phyloP scores from a whole-genome alignment of 2,888 invertebrate species.

The Capitulum mitella region DNA sequence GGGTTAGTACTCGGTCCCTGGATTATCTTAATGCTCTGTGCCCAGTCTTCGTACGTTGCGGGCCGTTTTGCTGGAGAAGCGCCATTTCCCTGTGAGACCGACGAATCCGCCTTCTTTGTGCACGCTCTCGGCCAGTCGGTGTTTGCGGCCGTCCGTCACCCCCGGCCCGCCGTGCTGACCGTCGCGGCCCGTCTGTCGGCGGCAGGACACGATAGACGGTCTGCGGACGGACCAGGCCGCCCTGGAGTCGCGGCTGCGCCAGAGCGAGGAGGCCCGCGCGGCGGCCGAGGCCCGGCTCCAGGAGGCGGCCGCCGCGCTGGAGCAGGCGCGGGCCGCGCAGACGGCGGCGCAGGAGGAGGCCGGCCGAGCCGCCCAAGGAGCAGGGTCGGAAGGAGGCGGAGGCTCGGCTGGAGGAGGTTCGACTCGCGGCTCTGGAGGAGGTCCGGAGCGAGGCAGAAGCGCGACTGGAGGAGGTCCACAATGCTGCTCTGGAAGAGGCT shows the following conservation, averaged over 20 bases:
- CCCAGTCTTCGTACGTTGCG: too few species aligned
- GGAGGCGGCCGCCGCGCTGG: too few species aligned
- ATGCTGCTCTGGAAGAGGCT: not conserved
- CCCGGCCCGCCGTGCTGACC: too few species aligned
- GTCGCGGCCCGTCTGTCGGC: not conserved
- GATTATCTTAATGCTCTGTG: too few species aligned
- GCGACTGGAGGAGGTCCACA: not conserved
- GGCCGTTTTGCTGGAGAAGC: too few species aligned
- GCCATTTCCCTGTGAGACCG: too few species aligned
- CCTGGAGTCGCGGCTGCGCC: not conserved
- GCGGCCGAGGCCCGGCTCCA: not conserved
- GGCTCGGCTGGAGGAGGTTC: not conserved
- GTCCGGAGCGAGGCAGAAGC: not conserved
- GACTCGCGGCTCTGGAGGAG: not conserved
- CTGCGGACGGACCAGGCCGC: not conserved
- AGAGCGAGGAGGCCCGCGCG: not conserved
- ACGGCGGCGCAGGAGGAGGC: too few species aligned
- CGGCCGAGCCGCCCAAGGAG: not conserved
- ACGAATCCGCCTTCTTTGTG: too few species aligned
- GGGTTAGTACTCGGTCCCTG: too few species aligned
- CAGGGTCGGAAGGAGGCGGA: not conserved
- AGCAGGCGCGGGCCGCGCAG: too few species aligned
- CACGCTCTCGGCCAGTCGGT: too few species aligned
- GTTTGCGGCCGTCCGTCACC: too few species aligned
- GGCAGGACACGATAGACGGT: not conserved